Conservation (phyloP, 2,113 vertebrate species). For the Equus quagga region DNA sequence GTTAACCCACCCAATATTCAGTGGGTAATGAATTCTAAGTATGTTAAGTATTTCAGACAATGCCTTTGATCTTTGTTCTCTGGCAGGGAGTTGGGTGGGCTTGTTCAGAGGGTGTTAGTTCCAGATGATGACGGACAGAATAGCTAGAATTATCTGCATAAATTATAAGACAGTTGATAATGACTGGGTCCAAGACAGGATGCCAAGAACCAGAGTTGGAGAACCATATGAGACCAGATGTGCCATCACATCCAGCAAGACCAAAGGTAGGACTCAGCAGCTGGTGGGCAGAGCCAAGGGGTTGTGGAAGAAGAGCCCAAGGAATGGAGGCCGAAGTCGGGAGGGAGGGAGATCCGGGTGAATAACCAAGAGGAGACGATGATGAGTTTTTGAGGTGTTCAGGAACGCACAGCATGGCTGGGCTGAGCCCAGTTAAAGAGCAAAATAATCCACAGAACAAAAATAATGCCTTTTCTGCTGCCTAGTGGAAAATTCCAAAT, state of each 20-base stretch:
- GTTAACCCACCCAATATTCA: not conserved
- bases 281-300: not conserved
- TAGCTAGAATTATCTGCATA: not conserved
- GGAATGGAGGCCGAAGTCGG: not conserved
- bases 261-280: not conserved
- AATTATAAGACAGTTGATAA: not conserved
- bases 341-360: too few species aligned
- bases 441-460: not conserved
- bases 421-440: not conserved
- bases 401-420: not conserved
- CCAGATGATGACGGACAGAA: not conserved
- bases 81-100: not conserved
- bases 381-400: not conserved
- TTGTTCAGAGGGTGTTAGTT: not conserved
- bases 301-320: not conserved
- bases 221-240: not conserved
- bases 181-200: not conserved
- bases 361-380: not conserved
- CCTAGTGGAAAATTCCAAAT: slow-evolving; percentile 28
- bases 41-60: not conserved
- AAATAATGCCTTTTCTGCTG: not conserved
- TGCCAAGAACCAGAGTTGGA: not conserved
- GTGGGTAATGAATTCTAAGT: not conserved
- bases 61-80: not conserved
- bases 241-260: not conserved